Evolutionary conservation across 2,113 vertebrate species (phyloP).

Genomic region (Nyctibius bracteatus): DNA sequence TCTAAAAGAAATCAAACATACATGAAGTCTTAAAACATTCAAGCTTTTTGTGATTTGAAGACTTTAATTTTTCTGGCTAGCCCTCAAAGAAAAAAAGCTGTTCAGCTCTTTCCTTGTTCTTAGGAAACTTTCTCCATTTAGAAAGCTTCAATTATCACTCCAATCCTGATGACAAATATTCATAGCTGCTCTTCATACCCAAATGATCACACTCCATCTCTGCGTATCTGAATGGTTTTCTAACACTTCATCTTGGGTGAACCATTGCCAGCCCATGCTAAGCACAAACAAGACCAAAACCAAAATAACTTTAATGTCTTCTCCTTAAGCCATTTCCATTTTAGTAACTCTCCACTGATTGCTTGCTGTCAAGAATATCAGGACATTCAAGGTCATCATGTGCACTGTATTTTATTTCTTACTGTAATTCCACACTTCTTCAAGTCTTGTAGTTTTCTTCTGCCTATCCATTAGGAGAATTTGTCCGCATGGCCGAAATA

Average conservation of each 20-base stretch:
- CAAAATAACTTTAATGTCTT: neutral
- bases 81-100: neutral
- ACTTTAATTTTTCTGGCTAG: neutral
- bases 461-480: neutral
- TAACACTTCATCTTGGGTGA: neutral
- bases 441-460: neutral
- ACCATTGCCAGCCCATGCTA: neutral
- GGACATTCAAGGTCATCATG: neutral
- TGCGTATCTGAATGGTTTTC: neutral
- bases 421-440: neutral
- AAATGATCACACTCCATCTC: neutral
- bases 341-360: neutral
- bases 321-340: neutral
- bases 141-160: neutral
- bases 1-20: conserved; percentile 49
- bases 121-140: neutral
- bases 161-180: neutral
- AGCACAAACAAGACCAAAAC: neutral
- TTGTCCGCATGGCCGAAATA: neutral
- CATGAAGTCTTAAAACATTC: neutral
- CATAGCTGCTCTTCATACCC: neutral
- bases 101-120: neutral
- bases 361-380: neutral
- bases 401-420: neutral
- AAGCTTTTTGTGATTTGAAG: neutral